Percentiles rank a stretch among this genome's conserved stretches.
These are phyloP conservation scores for Marmota flaviventris DNA, from an alignment of 2,113 vertebrate genomes.

Conservation along the genomic window DNA sequence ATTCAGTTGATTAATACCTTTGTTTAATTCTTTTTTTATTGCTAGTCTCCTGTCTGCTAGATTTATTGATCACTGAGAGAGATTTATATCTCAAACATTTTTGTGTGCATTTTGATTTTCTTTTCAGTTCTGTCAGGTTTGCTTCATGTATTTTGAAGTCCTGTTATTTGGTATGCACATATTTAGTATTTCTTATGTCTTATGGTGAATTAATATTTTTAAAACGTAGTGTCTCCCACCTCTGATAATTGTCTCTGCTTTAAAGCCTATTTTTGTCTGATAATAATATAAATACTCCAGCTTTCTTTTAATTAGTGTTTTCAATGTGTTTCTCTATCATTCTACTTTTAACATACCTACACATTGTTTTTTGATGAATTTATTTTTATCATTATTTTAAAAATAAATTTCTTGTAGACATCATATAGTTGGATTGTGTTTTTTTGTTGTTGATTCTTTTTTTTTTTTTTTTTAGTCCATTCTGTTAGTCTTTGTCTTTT, in stretches of 20 bases:
- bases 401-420: background rate
- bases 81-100: conserved; percentile 1
- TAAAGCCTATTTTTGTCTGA: background rate
- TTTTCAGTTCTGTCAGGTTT: background rate
- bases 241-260: background rate
- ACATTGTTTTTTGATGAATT: background rate
- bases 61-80: background rate
- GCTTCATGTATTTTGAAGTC: background rate
- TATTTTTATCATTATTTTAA: background rate
- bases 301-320: background rate
- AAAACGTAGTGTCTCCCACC: background rate
- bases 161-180: background rate
- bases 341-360: background rate
- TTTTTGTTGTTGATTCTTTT: background rate
- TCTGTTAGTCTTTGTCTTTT: conserved; percentile 16
- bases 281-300: background rate
- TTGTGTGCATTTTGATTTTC: background rate
- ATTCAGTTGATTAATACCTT: background rate
- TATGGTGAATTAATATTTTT: background rate
- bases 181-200: conserved; percentile 18
- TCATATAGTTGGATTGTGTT: background rate
- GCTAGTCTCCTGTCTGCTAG: background rate
- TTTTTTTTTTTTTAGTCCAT: background rate
- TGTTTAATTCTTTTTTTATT: conserved; percentile 3
- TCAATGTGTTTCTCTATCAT: background rate